A percentile compares a stretch with the other conserved stretches of the same genome.
Conservation (phyloP, 64 coral and sea anemone species). For the Montipora foliosa region DNA sequence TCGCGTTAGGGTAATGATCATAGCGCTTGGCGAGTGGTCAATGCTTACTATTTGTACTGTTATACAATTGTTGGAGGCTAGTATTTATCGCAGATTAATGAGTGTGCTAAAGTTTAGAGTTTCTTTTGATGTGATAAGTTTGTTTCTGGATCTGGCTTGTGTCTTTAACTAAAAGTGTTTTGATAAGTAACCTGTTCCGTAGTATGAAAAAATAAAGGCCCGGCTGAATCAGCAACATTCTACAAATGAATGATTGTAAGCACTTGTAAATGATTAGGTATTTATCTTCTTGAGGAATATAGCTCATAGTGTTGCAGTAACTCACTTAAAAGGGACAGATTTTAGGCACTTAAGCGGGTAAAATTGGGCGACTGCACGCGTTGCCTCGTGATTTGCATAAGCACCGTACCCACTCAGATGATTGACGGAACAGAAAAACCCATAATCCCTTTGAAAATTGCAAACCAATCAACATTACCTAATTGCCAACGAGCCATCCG, state of each 20-base stretch:
- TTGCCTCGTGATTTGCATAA: neutral
- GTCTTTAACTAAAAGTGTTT: neutral
- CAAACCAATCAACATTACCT: neutral
- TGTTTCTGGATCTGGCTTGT: neutral
- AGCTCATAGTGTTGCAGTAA: neutral
- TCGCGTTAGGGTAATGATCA: no score
- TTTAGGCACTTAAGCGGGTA: no score
- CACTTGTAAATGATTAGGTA: neutral
- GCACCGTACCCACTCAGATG: neutral
- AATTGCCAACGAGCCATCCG: constrained; percentile 11
- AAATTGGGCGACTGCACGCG: no score
- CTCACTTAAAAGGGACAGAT: neutral
- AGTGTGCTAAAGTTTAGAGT: no score
- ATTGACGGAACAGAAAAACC: neutral
- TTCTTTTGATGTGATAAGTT: neutral
- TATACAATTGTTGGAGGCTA: no score
- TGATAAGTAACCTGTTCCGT: no score
- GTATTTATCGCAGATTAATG: no score
- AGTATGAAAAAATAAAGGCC: no score
- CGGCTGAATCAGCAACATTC: no score
- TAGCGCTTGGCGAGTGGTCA: no score
- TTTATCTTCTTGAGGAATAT: neutral
- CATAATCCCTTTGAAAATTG: neutral
- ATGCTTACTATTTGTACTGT: no score
- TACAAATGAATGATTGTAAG: no score